These are phyloP conservation scores for Scaptomyza graminum DNA, from an alignment of 1,140 invertebrate species.

Conservation along the genomic window DNA sequence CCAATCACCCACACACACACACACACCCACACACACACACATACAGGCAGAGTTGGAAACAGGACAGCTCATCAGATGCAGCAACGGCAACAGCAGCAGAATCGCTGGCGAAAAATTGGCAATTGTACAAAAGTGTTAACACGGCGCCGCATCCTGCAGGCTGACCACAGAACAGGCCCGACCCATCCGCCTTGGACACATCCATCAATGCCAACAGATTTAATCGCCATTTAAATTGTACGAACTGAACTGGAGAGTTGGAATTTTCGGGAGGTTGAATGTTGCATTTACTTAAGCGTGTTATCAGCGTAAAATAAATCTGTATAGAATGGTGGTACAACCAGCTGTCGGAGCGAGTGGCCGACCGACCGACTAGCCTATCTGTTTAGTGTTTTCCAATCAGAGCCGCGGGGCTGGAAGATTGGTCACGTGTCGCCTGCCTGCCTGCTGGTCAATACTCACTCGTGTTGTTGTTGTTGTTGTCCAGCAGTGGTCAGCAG, in stretches of 20 bases:
- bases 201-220: conserved; percentile 82
- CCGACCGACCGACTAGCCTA: conserved; percentile 38
- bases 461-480: conserved; percentile 38
- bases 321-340: conserved; percentile 61
- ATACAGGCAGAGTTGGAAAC: conserved; percentile 1
- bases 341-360: conserved; percentile 24
- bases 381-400: conserved; percentile 82
- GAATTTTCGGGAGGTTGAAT: conserved; percentile 7
- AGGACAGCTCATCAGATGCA: conserved; percentile 55
- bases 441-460: conserved; percentile 32
- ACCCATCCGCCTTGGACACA: conserved; percentile 68
- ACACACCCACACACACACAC: neutral
- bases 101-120: conserved; percentile 72
- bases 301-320: conserved; percentile 82
- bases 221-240: conserved; percentile 83
- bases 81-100: conserved; percentile 7
- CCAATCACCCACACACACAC: conserved; percentile 3
- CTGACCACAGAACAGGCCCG: conserved; percentile 66
- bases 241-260: conserved; percentile 26
- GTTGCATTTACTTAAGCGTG: conserved; percentile 80
- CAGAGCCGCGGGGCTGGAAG: conserved; percentile 58
- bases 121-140: conserved; percentile 83
- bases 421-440: conserved; percentile 69
- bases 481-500: conserved; percentile 34
- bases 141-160: conserved; percentile 76